phyloP scores from a whole-genome alignment of 2,797 vertebrate genomes.

The Astyanax mexicanus region DNA sequence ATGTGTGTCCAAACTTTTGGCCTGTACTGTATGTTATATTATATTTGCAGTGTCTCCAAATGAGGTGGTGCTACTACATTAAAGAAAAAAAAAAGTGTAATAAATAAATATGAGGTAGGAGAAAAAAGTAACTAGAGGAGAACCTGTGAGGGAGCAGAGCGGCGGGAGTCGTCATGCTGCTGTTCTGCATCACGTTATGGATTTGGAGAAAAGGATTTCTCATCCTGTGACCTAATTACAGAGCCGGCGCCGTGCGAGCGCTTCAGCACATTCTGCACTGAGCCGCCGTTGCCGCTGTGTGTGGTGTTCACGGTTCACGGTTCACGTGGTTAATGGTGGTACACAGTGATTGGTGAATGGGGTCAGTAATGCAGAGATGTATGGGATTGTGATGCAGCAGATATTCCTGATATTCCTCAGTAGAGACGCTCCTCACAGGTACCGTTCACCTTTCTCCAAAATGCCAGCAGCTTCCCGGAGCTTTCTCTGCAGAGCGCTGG shows the following conservation, averaged over 20 bases:
- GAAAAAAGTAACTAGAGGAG: neutral
- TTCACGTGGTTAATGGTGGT: neutral
- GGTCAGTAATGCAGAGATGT: neutral
- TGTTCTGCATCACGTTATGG: constrained; percentile 27
- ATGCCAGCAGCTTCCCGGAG: constrained; percentile 11
- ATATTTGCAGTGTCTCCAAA: too few species aligned
- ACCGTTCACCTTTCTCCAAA: constrained; percentile 17
- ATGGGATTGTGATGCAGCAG: neutral
- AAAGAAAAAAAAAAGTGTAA: too few species aligned
- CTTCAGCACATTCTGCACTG: constrained; percentile 34
- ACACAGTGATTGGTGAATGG: neutral
- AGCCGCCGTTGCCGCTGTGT: neutral
- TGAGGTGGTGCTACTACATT: too few species aligned
- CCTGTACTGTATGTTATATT: too few species aligned
- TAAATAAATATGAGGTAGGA: too few species aligned
- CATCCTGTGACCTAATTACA: constrained; percentile 53
- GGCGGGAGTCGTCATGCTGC: neutral
- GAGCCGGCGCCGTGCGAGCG: constrained; percentile 29
- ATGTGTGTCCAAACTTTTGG: too few species aligned
- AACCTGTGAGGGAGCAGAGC: constrained; percentile 5
- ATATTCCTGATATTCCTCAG: constrained; percentile 31
- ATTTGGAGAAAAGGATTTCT: constrained; percentile 44
- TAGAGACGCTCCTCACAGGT: constrained; percentile 4
- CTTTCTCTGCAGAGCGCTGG: constrained; percentile 16
- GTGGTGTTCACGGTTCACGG: neutral